These are phyloP conservation scores for Cyphomyrus plagiostoma DNA, from an alignment of 2,113 vertebrate genomes.

Conservation along the genomic window DNA sequence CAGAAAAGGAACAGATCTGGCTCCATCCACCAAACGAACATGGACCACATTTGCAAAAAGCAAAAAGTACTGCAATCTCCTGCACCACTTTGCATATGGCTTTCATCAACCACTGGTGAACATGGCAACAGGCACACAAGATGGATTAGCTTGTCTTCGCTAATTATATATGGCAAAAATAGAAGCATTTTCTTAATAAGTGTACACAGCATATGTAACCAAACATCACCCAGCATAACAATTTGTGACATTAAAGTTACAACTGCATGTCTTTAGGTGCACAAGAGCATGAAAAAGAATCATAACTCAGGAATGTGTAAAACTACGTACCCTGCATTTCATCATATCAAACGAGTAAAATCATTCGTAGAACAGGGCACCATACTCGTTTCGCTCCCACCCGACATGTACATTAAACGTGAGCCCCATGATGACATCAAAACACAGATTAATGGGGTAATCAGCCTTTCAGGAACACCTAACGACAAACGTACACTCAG, in stretches of 20 bases:
- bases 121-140: not conserved
- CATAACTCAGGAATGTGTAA: not conserved
- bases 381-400: not conserved
- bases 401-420: not conserved
- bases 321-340: not conserved
- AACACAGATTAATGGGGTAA: not conserved
- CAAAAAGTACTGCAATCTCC: not conserved
- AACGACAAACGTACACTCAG: not conserved
- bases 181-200: not conserved
- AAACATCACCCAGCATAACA: not conserved
- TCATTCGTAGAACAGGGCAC: not conserved
- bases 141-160: not conserved
- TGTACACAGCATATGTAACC: not conserved
- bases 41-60: not conserved
- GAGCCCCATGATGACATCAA: not conserved
- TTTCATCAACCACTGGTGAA: not conserved
- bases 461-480: not conserved
- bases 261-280: not conserved
- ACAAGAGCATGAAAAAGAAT: not conserved
- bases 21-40: not conserved
- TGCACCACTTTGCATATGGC: not conserved
- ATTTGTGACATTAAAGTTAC: not conserved
- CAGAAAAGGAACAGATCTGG: not conserved
- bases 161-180: not conserved
- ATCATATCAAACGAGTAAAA: not conserved